Conservation (phyloP, 2,113 vertebrate species). For the Phalacrocorax carbo region DNA sequence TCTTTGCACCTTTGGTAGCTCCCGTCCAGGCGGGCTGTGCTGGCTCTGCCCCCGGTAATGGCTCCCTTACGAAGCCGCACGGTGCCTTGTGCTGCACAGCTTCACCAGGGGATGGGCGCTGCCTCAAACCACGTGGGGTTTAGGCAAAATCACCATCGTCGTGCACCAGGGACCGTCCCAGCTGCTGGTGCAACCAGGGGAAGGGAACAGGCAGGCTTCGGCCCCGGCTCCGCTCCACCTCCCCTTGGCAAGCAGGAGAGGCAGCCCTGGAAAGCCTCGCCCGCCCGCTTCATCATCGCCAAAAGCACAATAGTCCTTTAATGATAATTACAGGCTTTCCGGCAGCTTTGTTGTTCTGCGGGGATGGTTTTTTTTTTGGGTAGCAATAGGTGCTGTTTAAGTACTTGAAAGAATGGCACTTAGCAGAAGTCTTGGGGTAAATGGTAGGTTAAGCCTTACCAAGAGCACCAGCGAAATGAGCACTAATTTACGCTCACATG, state of each 20-base stretch:
- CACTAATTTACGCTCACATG: neutral
- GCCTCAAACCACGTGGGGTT: rapidly evolving
- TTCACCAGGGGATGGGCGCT: neutral
- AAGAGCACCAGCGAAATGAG: neutral
- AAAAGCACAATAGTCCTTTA: slow-evolving; percentile 62
- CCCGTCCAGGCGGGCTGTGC: neutral
- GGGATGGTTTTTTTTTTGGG: neutral
- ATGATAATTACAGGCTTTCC: slow-evolving; percentile 70
- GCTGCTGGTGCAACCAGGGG: neutral
- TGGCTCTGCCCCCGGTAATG: rapidly evolving
- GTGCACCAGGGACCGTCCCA: rapidly evolving
- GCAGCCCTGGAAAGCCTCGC: slow-evolving; percentile 9
- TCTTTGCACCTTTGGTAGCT: neutral
- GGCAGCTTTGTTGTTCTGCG: neutral
- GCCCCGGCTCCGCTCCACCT: neutral
- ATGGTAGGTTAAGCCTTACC: slow-evolving; percentile 36
- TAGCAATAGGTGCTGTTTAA: slow-evolving; percentile 48
- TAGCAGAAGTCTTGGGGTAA: slow-evolving; percentile 48
- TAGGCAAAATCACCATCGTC: rapidly evolving
- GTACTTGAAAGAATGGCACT: slow-evolving; percentile 11
- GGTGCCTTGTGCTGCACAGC: neutral
- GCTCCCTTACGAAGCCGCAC: rapidly evolving
- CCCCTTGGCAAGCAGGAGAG: neutral
- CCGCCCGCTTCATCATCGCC: slow-evolving; percentile 19
- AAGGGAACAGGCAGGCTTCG: neutral